Base-by-base conservation (phyloP, 2,888 invertebrate genomes). In the Bibio marci region DNA sequence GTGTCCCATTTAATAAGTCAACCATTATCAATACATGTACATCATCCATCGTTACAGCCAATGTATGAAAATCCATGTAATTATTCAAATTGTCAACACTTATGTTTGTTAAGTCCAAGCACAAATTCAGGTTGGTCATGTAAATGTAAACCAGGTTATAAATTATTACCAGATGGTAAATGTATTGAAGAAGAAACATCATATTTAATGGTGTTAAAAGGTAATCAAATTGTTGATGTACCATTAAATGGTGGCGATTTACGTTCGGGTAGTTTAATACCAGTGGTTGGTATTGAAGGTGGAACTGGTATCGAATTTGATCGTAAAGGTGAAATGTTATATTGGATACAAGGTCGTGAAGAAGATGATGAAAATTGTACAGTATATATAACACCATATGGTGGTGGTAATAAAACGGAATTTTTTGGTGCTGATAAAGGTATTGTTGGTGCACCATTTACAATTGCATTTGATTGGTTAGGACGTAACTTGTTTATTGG, bases 381-480 rank as follows among this genome's bases (percentile, higher is more conserved):
- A 1, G 73, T 92, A 37, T 90, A 73, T 58, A 76, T 73, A 19
- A 83, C 82, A 51, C 82, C 82, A 1, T 80, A 87, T 49, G 78
- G 78, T 11, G 91, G 88, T 11, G 87, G 88, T 2, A 86, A 87
- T 50, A 74, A 74, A 50, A 78, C 80, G 0, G 79, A 80, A 50
- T 82, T 91, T 58, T 69, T 90, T 6, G 80, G 80, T n/a, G 59
- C 67, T 4, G 82, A 85, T 49, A 71, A 76, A 2, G 87, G 92
- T n/a, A 73, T 92, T 35, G 80, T 91, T 8, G 91, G 94, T 0
- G 80, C 90, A 0, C 87, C 94, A 0, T 83, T 85, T 27, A 76
- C 86, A 0, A 73, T 98, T 30, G 94, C 95, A 0, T 86, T 94
- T 53, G 97, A 98, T 58, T 97, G 97, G 95, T 68, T 95, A 17